Evolutionary conservation across 2,888 invertebrate species (phyloP).

Genomic region (Piscicola geometra): DNA sequence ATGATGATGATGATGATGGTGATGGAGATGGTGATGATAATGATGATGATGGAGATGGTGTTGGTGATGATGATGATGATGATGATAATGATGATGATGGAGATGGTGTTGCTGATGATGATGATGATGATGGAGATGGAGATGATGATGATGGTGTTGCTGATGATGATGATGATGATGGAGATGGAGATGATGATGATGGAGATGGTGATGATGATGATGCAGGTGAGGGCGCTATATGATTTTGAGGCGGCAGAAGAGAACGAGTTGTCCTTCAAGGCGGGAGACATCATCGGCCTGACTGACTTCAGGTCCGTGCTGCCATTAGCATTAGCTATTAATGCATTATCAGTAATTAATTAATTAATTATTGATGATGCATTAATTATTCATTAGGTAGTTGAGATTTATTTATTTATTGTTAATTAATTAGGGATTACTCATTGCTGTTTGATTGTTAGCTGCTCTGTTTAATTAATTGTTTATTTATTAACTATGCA

Average conservation of each 20-base stretch:
- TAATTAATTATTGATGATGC: neutral
- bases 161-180: constrained; percentile 22
- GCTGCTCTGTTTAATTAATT: too few relatives aligned
- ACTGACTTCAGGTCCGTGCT: constrained; percentile 66
- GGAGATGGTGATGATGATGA: neutral
- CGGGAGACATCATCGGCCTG: constrained; percentile 89
- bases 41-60: neutral
- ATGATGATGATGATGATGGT: constrained; percentile 30
- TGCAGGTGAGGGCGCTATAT: constrained; percentile 59
- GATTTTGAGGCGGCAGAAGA: constrained; percentile 99
- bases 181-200: neutral
- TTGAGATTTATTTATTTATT: neutral
- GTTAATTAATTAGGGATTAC: neutral
- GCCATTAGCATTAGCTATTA: neutral
- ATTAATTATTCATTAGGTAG: neutral
- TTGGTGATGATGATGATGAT: constrained; percentile 28
- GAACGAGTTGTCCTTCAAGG: constrained; percentile 90
- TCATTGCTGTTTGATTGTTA: neutral
- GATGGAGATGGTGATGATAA: constrained; percentile 20
- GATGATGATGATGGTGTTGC: neutral
- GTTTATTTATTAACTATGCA: too few relatives aligned
- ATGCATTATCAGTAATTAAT: neutral
- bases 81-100: constrained; percentile 30
- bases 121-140: neutral
- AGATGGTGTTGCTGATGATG: neutral